Evolutionary conservation across 2,888 invertebrate species (phyloP).

Genomic region (Idaea dimidiata): DNA sequence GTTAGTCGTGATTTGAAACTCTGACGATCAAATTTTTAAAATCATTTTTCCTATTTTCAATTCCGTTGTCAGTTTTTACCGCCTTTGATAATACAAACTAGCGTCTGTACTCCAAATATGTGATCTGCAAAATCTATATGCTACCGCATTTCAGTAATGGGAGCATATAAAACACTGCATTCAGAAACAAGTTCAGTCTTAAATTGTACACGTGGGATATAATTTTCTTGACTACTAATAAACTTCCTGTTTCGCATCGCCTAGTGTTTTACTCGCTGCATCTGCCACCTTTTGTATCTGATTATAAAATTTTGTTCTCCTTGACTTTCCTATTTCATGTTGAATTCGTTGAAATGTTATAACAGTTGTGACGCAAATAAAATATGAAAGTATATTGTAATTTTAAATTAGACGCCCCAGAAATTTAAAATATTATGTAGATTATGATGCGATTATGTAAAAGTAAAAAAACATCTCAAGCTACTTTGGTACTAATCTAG

Average conservation of each 20-base stretch:
- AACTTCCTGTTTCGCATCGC: neutral
- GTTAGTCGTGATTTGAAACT: no score
- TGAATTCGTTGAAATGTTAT: neutral
- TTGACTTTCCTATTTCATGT: neutral
- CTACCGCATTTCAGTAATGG: neutral
- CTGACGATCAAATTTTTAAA: no score
- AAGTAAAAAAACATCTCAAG: neutral
- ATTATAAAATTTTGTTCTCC: slow-evolving; percentile 1
- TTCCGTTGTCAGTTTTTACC: no score
- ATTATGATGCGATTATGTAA: neutral
- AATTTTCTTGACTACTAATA: neutral
- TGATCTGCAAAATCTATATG: neutral
- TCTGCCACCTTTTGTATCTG: neutral
- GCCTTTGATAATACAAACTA: no score
- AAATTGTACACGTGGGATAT: neutral
- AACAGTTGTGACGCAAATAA: neutral
- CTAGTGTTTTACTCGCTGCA: neutral
- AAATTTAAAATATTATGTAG: neutral
- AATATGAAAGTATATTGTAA: neutral
- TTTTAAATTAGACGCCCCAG: neutral
- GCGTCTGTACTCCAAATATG: no score
- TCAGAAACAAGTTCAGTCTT: neutral
- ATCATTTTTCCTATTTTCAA: no score
- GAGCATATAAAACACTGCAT: neutral
- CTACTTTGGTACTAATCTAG: neutral